Percentiles rank a stretch among this genome's conserved stretches.
phyloP scores from a whole-genome alignment of 2,797 vertebrate genomes.

The Manis pentadactyla region DNA sequence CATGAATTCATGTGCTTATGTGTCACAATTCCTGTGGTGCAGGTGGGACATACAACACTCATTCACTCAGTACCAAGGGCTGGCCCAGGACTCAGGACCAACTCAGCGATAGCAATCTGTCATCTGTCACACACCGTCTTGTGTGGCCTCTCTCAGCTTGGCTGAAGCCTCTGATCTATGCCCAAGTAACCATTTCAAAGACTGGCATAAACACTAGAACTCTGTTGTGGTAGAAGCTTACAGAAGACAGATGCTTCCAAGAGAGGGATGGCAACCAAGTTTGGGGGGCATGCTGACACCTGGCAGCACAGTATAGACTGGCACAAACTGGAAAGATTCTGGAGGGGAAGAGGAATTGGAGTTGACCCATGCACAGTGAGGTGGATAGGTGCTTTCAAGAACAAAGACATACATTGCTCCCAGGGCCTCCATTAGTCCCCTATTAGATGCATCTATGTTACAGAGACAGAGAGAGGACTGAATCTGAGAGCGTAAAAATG shows the following conservation, averaged over 20 bases:
- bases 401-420: neutral
- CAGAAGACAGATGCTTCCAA: neutral
- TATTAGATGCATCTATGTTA: neutral
- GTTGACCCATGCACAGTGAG: neutral
- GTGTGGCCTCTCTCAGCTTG: conserved; percentile 33
- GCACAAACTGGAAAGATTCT: neutral
- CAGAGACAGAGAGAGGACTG: neutral
- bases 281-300: neutral
- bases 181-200: conserved; percentile 39
- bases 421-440: neutral
- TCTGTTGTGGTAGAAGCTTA: conserved; percentile 3
- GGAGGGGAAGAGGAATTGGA: neutral
- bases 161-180: conserved; percentile 5
- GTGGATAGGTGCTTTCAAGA: neutral
- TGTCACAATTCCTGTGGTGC: neutral
- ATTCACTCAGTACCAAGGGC: conserved; percentile 28
- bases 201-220: neutral
- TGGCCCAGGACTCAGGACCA: neutral
- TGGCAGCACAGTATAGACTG: neutral
- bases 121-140: conserved; percentile 59
- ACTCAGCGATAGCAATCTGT: conserved; percentile 51
- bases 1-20: neutral
- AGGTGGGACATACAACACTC: conserved; percentile 14
- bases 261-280: neutral
- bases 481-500: neutral